phyloP scores from a whole-genome alignment of 2,113 vertebrate species.

The Corydoras maculifer region DNA sequence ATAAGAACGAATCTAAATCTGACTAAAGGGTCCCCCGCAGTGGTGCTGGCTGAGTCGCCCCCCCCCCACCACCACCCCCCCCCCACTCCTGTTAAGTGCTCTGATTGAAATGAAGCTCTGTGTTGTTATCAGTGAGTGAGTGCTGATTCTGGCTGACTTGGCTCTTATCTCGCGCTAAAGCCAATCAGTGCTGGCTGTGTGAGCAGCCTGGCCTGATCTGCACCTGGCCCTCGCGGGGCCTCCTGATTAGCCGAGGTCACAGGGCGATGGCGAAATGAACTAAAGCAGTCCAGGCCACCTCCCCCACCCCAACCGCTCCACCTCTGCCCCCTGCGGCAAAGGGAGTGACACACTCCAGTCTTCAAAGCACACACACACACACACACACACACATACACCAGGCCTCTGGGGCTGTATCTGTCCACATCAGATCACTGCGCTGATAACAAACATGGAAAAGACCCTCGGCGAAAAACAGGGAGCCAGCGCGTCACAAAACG shows the following conservation, averaged over 20 bases:
- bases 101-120: constrained; percentile 43
- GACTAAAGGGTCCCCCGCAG: constrained; percentile 34
- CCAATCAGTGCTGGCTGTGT: constrained; percentile 52
- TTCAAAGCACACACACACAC: constrained; percentile 36
- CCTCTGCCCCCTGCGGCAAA: constrained; percentile 43
- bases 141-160: constrained; percentile 32
- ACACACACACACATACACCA: constrained; percentile 23
- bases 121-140: constrained; percentile 41
- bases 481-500: constrained; percentile 14
- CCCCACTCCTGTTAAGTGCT: constrained; percentile 7
- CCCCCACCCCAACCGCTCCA: constrained; percentile 25
- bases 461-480: constrained; percentile 11
- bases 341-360: constrained; percentile 49
- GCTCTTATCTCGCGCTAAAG: constrained; percentile 58
- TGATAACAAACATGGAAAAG: constrained; percentile 41
- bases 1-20: constrained; percentile 34
- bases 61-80: neutral
- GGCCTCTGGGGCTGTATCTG: constrained; percentile 49
- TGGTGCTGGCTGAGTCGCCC: constrained; percentile 25
- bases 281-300: constrained; percentile 56
- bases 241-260: constrained; percentile 62
- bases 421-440: constrained; percentile 44
- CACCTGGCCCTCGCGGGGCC: constrained; percentile 60
- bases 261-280: constrained; percentile 57
- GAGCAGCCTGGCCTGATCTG: constrained; percentile 53